Conservation (phyloP, 2,797 vertebrate genomes). For the Rhinoraja longicauda region DNA sequence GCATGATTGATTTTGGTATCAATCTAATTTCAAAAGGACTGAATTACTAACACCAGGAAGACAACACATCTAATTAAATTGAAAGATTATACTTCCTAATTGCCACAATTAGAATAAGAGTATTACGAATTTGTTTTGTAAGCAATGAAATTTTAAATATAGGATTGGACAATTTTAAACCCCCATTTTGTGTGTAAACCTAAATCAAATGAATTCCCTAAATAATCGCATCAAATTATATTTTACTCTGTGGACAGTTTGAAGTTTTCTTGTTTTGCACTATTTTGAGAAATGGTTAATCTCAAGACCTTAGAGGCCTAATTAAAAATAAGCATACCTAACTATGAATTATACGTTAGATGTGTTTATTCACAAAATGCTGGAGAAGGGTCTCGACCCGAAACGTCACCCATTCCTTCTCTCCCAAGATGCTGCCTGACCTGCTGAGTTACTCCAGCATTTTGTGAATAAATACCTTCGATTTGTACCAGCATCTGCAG, state of each 20-base stretch:
- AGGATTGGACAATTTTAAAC: not conserved
- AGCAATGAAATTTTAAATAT: not conserved
- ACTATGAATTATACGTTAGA: too few relatives aligned
- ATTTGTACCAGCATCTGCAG: too few relatives aligned
- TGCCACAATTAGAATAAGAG: not conserved
- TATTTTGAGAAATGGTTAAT: not conserved
- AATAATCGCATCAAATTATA: not conserved
- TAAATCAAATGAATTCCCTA: not conserved
- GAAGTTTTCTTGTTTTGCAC: not conserved
- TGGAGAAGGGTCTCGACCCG: too few relatives aligned
- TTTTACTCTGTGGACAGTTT: not conserved
- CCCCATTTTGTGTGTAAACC: not conserved
- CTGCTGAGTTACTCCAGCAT: too few relatives aligned
- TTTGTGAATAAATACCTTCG: too few relatives aligned
- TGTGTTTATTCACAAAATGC: too few relatives aligned
- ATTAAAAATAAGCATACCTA: not conserved
- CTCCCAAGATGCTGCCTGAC: too few relatives aligned
- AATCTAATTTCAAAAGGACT: not conserved
- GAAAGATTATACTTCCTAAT: conserved; percentile 12
- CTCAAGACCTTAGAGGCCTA: not conserved
- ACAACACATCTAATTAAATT: not conserved
- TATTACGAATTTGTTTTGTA: not conserved
- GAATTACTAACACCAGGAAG: not conserved
- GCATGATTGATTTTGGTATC: not conserved
- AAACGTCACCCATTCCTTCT: too few relatives aligned